Percentiles rank a stretch among this genome's conserved stretches.
Conservation (phyloP, 1,140 invertebrate species). For the Drosophila sechellia region DNA sequence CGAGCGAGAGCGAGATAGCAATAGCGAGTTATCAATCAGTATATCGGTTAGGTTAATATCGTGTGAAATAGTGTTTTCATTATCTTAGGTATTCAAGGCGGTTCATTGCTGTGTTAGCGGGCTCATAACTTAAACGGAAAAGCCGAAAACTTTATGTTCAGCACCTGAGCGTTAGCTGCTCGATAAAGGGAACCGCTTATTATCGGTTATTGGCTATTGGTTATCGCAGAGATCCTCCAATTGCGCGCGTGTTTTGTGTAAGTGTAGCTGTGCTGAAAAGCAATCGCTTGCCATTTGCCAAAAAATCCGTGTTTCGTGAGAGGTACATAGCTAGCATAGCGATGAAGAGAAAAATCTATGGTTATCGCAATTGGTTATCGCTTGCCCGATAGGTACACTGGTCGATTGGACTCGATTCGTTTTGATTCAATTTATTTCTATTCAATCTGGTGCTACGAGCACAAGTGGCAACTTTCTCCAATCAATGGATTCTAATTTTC, state of each 20-base stretch:
- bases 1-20: conserved; percentile 71
- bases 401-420: conserved; percentile 14
- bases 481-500: conserved; percentile 19
- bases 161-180: background rate
- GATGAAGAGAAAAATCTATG: conserved; percentile 13
- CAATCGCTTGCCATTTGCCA: conserved; percentile 44
- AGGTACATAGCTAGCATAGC: conserved; percentile 4
- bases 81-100: conserved; percentile 24
- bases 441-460: conserved; percentile 9
- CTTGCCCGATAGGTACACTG: conserved; percentile 26
- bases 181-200: background rate
- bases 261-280: conserved; percentile 33
- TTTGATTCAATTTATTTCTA: conserved; percentile 14
- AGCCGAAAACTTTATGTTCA: background rate
- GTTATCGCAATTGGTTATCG: conserved; percentile 25
- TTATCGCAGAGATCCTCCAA: conserved; percentile 1
- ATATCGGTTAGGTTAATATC: conserved; percentile 30
- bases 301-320: conserved; percentile 30
- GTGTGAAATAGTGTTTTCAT: conserved; percentile 16
- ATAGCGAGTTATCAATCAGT: conserved; percentile 48
- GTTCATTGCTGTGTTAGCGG: conserved; percentile 15
- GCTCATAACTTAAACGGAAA: conserved; percentile 9
- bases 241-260: conserved; percentile 11
- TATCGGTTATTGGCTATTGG: conserved; percentile 6
- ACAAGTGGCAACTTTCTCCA: conserved; percentile 8